Evolutionary conservation across 2,113 vertebrate genomes (phyloP), one percentile per base, ranked within the genome.

Genomic region (Herpetotheres cachinnans): DNA sequence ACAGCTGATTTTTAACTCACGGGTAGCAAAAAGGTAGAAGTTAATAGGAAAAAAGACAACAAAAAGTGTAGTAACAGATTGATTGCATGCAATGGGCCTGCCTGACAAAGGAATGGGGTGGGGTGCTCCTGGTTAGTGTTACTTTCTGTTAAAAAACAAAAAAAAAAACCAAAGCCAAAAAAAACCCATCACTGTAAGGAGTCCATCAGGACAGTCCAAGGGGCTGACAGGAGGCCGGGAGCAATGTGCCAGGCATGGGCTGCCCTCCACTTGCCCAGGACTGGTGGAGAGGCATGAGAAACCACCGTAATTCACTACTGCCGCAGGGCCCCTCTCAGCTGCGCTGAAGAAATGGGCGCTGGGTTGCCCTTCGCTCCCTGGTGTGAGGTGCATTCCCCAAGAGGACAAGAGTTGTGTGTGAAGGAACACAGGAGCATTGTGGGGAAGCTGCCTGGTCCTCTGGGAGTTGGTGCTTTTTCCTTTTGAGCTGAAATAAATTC

Each of bases 1-100:
- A 83, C 11, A 83, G 61, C 6, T 56, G 38, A 61, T 63, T 91
- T 54, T 82, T 78, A 92, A 93, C 56, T 87, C 52, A 26, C 7
- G 4, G 27, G 9, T 74, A 7, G 50, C 6, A 13, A 63, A 84
- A 80, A 24, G 4, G 16, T 38, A 2, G 20, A 50, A 0, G 0
- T 50, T 67, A 59, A 15, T 24, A 50, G 13, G 12, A 29, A 69
- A 74, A 27, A 40, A 2, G 3, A 3, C 1, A 22, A 7, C 11
- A 20, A 42, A 32, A 22, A n/a, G 12, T 11, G 3, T 11, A 21
- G 1, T 40, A 49, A 47, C 6, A 70, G 19, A 49, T 54, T 0
- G 58, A 72, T 29, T 82, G 8, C 7, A 25, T 25, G 2, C 42
- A 55, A 61, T 19, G 9, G 7, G 4, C 8, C 26, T 3, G 1